Percentiles rank a stretch among this genome's conserved stretches.
Conservation (phyloP, 2,888 invertebrate species). For the Disparrhopalites patrizii region DNA sequence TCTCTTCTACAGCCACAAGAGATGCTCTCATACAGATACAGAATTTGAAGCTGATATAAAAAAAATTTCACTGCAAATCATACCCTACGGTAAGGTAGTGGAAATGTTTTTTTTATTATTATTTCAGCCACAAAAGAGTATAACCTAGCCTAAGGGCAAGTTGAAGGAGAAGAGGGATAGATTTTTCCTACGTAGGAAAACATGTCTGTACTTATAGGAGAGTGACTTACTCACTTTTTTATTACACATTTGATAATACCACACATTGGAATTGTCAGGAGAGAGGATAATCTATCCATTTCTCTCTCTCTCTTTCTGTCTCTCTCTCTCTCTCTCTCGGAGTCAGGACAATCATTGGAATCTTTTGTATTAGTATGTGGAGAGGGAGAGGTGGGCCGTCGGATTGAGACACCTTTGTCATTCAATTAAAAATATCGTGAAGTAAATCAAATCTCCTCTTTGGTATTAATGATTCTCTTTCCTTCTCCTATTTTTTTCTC, state of each 20-base stretch:
- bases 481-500: neutral
- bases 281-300: too few species aligned
- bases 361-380: neutral
- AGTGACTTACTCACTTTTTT: too few species aligned
- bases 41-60: neutral
- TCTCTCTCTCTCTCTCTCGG: too few species aligned
- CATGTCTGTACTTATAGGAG: too few species aligned
- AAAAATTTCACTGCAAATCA: neutral
- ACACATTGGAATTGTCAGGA: neutral
- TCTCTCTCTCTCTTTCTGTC: too few species aligned
- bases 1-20: too few species aligned
- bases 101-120: neutral
- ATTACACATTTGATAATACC: neutral
- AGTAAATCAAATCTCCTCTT: constrained; percentile 24
- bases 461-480: constrained; percentile 7
- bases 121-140: neutral
- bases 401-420: constrained; percentile 17
- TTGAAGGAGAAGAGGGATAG: too few species aligned
- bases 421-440: constrained; percentile 24
- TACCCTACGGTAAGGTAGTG: neutral
- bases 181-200: too few species aligned
- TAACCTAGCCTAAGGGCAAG: neutral
- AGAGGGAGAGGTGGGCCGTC: neutral
- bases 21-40: neutral
- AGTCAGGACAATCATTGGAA: too few species aligned